Evolutionary conservation across 2,888 invertebrate species (phyloP), one percentile per base, ranked within the genome.

Genomic region (Hirtodrosophila duncani): DNA sequence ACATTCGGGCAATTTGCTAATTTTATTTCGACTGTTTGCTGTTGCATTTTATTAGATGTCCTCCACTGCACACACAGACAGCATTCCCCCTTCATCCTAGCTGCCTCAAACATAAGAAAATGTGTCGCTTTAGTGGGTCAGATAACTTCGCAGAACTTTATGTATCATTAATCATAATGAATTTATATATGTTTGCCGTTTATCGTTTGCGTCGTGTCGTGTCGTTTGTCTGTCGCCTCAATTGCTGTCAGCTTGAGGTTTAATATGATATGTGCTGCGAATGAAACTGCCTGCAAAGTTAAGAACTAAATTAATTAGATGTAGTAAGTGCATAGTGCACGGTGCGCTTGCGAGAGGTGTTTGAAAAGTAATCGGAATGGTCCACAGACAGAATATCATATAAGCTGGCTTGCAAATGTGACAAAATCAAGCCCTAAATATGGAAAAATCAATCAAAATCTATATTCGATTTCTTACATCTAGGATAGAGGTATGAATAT

Each of bases 1-100:
- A 79, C 77, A 77, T 69, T 70, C 74, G 75, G 80, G 67, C 77
- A 67, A 77, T 79, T 79, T 67, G 72, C 75, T 77, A 77, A 77
- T 77, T 67, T 74, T 70, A 67, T 68, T 67, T 56, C 48, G 45
- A 58, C 44, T 67, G 43, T 58, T 20, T 41, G 39, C n/a, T 49
- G 29, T 17, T 36, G 37, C 27, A 21, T 36, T 59, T 41, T 39
- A 51, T 57, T 42, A 56, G 44, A 44, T 21, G 13, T 39, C n/a
- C 14, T 11, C 26, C 6, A 7, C 4, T 24, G n/a, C n/a, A 24
- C 3, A 24, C 9, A 26, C n/a, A 26, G n/a, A n/a, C n/a, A n/a
- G n/a, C n/a, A n/a, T n/a, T n/a, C n/a, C n/a, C n/a, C n/a, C n/a
- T n/a, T n/a, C n/a, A n/a, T n/a, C n/a, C n/a, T n/a, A n/a, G n/a